Conservation (phyloP, 2,113 vertebrate genomes). For the Brachyhypopomus gauderio region DNA sequence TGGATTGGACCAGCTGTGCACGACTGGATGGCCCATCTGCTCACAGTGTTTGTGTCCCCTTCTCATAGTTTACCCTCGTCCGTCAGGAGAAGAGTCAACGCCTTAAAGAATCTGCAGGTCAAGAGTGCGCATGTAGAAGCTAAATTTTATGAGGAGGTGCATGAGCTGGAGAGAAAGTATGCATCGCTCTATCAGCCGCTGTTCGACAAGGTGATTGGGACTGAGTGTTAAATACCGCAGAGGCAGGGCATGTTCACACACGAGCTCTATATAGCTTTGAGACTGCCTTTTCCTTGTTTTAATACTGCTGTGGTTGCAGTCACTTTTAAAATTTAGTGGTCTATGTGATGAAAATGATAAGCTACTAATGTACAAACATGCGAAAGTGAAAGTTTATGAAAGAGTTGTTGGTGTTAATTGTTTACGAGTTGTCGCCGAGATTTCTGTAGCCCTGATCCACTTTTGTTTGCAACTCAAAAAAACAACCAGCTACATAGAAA, state of each 20-base stretch:
- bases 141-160: constrained; percentile 88
- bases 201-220: constrained; percentile 79
- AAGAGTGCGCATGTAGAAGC: constrained; percentile 85
- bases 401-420: too few species aligned
- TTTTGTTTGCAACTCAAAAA: background rate
- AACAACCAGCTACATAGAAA: background rate
- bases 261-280: too few species aligned
- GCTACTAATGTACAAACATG: too few species aligned
- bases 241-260: too few species aligned
- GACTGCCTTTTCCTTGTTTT: too few species aligned
- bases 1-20: constrained; percentile 36
- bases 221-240: background rate
- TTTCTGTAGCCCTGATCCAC: too few species aligned
- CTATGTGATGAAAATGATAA: too few species aligned
- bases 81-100: constrained; percentile 83
- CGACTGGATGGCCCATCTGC: constrained; percentile 29
- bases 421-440: too few species aligned
- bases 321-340: too few species aligned
- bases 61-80: constrained; percentile 77
- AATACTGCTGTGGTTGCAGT: too few species aligned
- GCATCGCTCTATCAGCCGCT: constrained; percentile 83
- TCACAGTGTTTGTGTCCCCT: background rate
- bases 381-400: too few species aligned
- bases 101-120: constrained; percentile 85
- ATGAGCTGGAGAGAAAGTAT: constrained; percentile 85